These are phyloP conservation scores for Epinephelus coioides DNA, from an alignment of 2,797 vertebrate genomes.

Conservation along the genomic window DNA sequence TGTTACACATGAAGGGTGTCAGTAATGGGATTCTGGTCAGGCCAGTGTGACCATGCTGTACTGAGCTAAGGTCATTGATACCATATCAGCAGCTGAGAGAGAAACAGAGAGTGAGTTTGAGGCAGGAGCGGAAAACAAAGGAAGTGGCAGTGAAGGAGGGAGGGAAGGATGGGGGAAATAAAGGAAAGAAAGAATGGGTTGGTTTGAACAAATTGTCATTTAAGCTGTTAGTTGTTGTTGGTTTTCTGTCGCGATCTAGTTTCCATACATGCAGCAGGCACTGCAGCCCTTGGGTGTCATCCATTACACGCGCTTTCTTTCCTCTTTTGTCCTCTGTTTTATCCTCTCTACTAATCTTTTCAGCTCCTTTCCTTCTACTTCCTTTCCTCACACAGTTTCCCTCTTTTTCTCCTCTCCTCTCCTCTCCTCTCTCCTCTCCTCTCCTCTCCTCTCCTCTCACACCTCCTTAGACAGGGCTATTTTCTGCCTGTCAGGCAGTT, in stretches of 20 bases:
- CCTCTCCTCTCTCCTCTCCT: neutral
- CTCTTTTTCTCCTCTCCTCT: neutral
- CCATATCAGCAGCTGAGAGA: slow-evolving; percentile 60
- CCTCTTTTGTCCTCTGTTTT: slow-evolving; percentile 20
- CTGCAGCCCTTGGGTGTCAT: slow-evolving; percentile 47
- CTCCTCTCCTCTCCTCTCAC: slow-evolving; percentile 42
- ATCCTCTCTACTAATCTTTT: slow-evolving; percentile 4
- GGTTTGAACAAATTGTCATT: slow-evolving; percentile 37
- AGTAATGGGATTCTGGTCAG: slow-evolving; percentile 83
- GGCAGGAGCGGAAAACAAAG: slow-evolving; percentile 63
- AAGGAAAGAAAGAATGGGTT: slow-evolving; percentile 21
- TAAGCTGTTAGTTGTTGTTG: slow-evolving; percentile 32
- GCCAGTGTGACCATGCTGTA: slow-evolving; percentile 76
- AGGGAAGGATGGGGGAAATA: neutral
- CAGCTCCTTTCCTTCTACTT: neutral
- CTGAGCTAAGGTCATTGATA: slow-evolving; percentile 80
- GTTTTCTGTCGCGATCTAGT: slow-evolving; percentile 33
- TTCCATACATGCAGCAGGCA: slow-evolving; percentile 18
- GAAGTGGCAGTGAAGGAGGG: slow-evolving; percentile 7
- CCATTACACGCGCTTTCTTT: slow-evolving; percentile 56
- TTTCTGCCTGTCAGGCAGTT: slow-evolving; percentile 80
- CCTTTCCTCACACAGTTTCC: neutral
- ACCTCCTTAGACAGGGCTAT: slow-evolving; percentile 74
- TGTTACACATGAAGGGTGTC: slow-evolving; percentile 84
- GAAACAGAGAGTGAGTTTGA: slow-evolving; percentile 16